Evolutionary conservation across 2,888 invertebrate species (phyloP).

Genomic region (Pristionchus arcanus): DNA sequence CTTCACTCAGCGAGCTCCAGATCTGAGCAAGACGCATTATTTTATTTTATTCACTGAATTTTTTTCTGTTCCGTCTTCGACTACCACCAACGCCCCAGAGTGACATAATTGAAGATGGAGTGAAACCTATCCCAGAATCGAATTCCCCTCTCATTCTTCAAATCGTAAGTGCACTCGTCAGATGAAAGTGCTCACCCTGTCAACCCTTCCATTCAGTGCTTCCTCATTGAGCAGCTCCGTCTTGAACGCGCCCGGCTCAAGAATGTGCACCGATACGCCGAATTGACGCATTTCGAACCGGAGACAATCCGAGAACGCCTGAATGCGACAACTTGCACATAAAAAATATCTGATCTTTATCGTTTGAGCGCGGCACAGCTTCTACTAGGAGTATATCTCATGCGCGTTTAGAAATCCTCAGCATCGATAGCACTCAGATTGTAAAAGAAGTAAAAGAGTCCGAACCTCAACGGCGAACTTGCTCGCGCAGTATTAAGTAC

Average conservation of each 20-base stretch:
- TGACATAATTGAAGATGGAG: background rate
- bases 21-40: slow-evolving; percentile 55
- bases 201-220: slow-evolving; percentile 69
- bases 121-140: background rate
- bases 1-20: slow-evolving; percentile 68
- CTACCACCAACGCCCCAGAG: background rate
- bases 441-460: too few relatives aligned
- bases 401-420: too few relatives aligned
- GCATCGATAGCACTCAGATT: too few relatives aligned
- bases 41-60: background rate
- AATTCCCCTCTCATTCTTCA: background rate
- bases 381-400: too few relatives aligned
- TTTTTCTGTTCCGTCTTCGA: too few relatives aligned
- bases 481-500: too few relatives aligned
- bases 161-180: too few relatives aligned
- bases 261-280: slow-evolving; percentile 69
- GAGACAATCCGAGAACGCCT: slow-evolving; percentile 73
- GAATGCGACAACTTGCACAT: background rate
- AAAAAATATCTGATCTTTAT: background rate
- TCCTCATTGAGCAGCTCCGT: slow-evolving; percentile 71
- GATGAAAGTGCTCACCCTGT: slow-evolving; percentile 56
- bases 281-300: slow-evolving; percentile 70
- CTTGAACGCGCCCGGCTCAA: slow-evolving; percentile 78
- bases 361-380: too few relatives aligned
- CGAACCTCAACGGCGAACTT: too few relatives aligned